These are phyloP conservation scores for Sylvilagus bachmani DNA, from an alignment of 2,113 vertebrate genomes.

Conservation along the genomic window DNA sequence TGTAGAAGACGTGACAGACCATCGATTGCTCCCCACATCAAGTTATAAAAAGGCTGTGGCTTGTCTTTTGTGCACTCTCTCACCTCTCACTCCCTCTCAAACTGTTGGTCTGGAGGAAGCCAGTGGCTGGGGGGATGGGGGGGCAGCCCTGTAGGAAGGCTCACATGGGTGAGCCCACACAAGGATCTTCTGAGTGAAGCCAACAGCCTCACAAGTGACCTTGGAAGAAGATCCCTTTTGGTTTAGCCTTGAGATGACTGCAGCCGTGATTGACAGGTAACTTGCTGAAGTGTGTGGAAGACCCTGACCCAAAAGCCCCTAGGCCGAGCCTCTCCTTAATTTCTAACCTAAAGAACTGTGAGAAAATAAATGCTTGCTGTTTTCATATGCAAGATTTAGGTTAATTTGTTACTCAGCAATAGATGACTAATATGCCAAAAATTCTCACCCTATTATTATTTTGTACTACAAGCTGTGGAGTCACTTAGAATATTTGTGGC, in stretches of 20 bases:
- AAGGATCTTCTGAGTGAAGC: not conserved
- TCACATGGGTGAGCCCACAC: too few relatives aligned
- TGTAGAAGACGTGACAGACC: not conserved
- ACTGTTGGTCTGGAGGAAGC: not conserved
- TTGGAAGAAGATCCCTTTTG: not conserved
- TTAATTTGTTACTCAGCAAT: slow-evolving; percentile 2
- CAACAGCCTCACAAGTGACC: rapidly evolving
- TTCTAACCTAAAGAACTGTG: not conserved
- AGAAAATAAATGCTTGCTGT: not conserved
- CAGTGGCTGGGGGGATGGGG: not conserved
- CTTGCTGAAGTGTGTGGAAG: not conserved
- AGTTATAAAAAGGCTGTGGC: not conserved
- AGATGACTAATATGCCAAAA: not conserved
- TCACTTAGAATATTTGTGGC: not conserved
- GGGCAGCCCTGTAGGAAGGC: rapidly evolving
- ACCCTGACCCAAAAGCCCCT: not conserved
- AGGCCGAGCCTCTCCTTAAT: not conserved
- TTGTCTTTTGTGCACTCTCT: not conserved
- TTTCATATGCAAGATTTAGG: slow-evolving; percentile 21
- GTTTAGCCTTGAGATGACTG: not conserved
- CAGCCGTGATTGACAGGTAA: too few relatives aligned
- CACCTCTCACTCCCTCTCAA: not conserved
- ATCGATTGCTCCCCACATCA: not conserved
- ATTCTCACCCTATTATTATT: not conserved
- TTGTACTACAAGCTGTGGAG: not conserved